These are phyloP conservation scores for Epizoanthus fatuus DNA, from an alignment of 92 coral and sea anemone species.

Conservation along the genomic window DNA sequence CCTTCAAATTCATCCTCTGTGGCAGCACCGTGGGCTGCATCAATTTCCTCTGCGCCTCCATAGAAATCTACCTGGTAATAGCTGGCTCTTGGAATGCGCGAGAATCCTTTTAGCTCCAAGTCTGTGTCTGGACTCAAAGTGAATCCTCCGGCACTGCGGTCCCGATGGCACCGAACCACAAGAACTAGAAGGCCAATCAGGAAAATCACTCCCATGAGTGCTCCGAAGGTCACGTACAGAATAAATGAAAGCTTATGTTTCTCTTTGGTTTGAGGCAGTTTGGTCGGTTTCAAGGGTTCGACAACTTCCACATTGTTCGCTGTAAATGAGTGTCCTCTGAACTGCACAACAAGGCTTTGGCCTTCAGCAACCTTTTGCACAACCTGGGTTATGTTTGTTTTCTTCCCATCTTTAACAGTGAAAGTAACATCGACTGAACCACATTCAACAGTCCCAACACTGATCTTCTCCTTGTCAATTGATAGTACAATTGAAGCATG, in stretches of 20 bases:
- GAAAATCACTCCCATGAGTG: slow-evolving; percentile 84
- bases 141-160: slow-evolving; percentile 74
- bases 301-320: slow-evolving; percentile 62
- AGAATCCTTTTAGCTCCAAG: slow-evolving; percentile 82
- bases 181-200: slow-evolving; percentile 77
- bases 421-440: slow-evolving; percentile 86
- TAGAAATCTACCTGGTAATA: slow-evolving; percentile 82
- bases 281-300: slow-evolving; percentile 38
- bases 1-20: slow-evolving; percentile 73
- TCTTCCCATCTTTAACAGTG: slow-evolving; percentile 64
- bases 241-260: slow-evolving; percentile 69
- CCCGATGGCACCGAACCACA: slow-evolving; percentile 81
- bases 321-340: slow-evolving; percentile 40
- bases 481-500: slow-evolving; percentile 36
- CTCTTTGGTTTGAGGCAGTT: slow-evolving; percentile 11
- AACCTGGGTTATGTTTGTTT: slow-evolving; percentile 48
- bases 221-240: slow-evolving; percentile 88
- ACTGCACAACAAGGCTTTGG: slow-evolving; percentile 46
- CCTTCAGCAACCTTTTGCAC: slow-evolving; percentile 59
- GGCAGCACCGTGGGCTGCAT: slow-evolving; percentile 71
- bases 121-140: slow-evolving; percentile 64
- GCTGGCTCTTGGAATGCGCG: slow-evolving; percentile 71
- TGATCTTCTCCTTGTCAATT: slow-evolving; percentile 39
- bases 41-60: slow-evolving; percentile 82
- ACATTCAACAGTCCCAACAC: slow-evolving; percentile 51